These are phyloP conservation scores for Apamea epomidion DNA, from an alignment of 2,888 invertebrate species.

Conservation along the genomic window DNA sequence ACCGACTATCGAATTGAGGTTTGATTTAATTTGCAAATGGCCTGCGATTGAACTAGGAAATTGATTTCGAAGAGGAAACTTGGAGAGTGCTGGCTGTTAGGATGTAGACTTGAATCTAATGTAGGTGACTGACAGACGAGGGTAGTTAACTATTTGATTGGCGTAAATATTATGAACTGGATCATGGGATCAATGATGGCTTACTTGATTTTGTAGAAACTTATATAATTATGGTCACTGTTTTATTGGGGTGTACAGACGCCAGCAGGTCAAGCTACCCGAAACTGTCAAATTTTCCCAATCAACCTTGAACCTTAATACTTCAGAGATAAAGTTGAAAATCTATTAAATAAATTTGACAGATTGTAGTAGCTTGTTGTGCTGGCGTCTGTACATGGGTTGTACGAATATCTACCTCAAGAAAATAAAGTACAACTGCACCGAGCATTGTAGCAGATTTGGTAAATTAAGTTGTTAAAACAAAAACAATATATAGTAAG, in stretches of 20 bases:
- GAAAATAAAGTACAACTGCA: not conserved
- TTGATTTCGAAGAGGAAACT: slow-evolving; percentile 18
- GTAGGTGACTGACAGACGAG: not conserved
- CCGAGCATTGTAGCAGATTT: not conserved
- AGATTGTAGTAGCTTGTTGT: no score
- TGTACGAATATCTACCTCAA: not conserved
- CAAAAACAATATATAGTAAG: not conserved
- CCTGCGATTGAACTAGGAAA: slow-evolving; percentile 19
- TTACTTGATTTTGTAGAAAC: not conserved
- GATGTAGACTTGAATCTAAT: slow-evolving; percentile 7
- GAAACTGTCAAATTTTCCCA: no score
- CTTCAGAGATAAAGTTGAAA: no score
- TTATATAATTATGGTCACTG: not conserved
- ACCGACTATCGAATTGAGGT: slow-evolving; percentile 57
- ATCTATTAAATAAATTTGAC: no score
- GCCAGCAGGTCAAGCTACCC: no score
- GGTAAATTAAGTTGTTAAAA: not conserved
- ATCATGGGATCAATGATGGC: not conserved
- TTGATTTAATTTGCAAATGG: slow-evolving; percentile 60
- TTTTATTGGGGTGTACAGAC: not conserved
- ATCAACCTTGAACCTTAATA: no score
- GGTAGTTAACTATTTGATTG: no score
- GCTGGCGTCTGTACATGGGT: no score
- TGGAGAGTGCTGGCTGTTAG: not conserved
- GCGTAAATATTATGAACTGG: not conserved